These are phyloP conservation scores for Nemoura dubitans DNA, from an alignment of 2,888 invertebrate genomes.

Conservation along the genomic window DNA sequence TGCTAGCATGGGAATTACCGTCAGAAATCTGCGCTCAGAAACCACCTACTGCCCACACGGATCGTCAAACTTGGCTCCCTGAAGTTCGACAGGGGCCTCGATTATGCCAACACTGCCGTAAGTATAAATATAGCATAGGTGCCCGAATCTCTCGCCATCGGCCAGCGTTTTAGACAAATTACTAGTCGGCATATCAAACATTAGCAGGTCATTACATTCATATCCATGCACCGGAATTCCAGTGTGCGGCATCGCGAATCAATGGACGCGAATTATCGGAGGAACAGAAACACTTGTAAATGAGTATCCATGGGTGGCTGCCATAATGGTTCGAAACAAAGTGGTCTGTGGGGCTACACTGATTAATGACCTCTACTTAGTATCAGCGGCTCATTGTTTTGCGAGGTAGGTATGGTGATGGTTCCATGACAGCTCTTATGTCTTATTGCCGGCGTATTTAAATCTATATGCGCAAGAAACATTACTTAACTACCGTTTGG, in stretches of 20 bases:
- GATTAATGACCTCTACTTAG: slow-evolving; percentile 24
- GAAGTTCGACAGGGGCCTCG: not conserved
- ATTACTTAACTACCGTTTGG: no score
- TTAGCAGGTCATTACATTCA: not conserved
- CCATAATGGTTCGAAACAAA: not conserved
- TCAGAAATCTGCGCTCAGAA: not conserved
- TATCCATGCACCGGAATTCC: not conserved
- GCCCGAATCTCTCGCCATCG: not conserved
- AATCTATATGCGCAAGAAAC: not conserved
- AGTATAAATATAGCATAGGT: not conserved
- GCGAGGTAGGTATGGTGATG: not conserved
- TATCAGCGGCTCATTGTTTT: slow-evolving; percentile 1
- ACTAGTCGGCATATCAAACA: not conserved
- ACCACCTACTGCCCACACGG: not conserved
- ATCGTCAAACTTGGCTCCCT: not conserved
- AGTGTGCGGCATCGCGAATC: slow-evolving; percentile 28
- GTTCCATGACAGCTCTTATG: not conserved
- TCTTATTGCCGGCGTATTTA: not conserved
- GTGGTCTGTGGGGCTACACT: not conserved
- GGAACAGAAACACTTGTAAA: slow-evolving; percentile 17
- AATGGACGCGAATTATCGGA: slow-evolving; percentile 23
- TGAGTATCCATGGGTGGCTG: slow-evolving; percentile 14
- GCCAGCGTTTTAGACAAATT: not conserved
- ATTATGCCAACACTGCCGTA: not conserved
- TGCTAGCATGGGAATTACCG: not conserved